phyloP scores from a whole-genome alignment of 2,888 invertebrate genomes.

The Morpho deidamia region DNA sequence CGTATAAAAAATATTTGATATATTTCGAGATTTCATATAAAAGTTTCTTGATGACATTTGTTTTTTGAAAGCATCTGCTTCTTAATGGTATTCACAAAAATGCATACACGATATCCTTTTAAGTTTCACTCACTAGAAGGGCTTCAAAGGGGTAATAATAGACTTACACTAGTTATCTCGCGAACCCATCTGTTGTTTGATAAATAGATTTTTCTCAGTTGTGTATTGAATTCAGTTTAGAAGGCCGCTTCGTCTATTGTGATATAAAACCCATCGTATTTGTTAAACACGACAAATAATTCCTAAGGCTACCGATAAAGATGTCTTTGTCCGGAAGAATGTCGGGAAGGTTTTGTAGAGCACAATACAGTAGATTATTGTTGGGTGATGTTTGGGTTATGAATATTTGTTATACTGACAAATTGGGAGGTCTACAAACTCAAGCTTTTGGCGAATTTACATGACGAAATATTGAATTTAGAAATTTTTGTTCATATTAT shows the following conservation, averaged over 20 bases:
- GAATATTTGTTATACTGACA: slow-evolving; percentile 70
- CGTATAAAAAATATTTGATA: background rate
- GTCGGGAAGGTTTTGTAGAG: slow-evolving; percentile 60
- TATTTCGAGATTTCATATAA: too few species aligned
- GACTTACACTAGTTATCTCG: slow-evolving; percentile 59
- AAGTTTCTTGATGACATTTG: background rate
- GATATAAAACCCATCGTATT: slow-evolving; percentile 65
- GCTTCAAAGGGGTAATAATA: slow-evolving; percentile 68
- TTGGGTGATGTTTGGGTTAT: slow-evolving; percentile 67
- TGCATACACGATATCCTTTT: slow-evolving; percentile 20
- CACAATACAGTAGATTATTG: slow-evolving; percentile 56
- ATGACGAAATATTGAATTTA: too few species aligned
- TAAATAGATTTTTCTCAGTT: slow-evolving; percentile 64
- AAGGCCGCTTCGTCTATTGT: slow-evolving; percentile 57
- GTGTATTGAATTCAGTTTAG: slow-evolving; percentile 51
- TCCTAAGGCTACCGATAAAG: slow-evolving; percentile 68
- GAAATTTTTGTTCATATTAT: too few species aligned
- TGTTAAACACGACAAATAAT: slow-evolving; percentile 72
- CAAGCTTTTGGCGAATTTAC: too few species aligned
- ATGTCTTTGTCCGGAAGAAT: slow-evolving; percentile 64
- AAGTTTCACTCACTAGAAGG: slow-evolving; percentile 30
- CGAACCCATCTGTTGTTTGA: slow-evolving; percentile 65
- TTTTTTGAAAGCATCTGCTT: slow-evolving; percentile 11
- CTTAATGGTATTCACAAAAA: slow-evolving; percentile 16
- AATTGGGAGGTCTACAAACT: slow-evolving; percentile 53